Base-by-base conservation (phyloP, 2,113 vertebrate genomes). In the Spizaetus ornatus region DNA sequence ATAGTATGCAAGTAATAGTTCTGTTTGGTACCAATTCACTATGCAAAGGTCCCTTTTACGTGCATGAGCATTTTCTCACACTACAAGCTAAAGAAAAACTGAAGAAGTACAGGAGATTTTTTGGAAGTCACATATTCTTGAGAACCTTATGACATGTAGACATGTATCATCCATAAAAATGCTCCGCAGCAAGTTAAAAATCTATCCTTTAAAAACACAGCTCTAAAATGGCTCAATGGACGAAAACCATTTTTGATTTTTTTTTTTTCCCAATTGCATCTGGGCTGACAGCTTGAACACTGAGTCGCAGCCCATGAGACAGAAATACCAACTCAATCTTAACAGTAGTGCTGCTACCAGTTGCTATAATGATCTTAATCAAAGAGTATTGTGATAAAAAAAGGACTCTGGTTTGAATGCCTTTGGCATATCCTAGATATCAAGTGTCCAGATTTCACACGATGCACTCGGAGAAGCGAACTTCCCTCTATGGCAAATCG, bases 371-470 rank as follows among this genome's bases (percentile, higher is more conserved):
- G 88, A 95, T 96, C 93, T 94, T 96, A 95, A 97, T 97, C 96
- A 97, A 93, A 93, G 94, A 94, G 89, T 71, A 97, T 94, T 96
- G 95, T 96, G 97, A 96, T 79, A 77, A 92, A 92, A 96, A 95
- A 84, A 81, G 88, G 88, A 50, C 92, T 93, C 53, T 53, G 87
- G 77, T 95, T 73, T 61, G 93, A 52, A 87, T 70, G 91, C 85
- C 76, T 78, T 66, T 52, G 87, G 87, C 73, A 56, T 31, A 45
- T 72, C 69, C 86, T 15, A 73, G 80, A 78, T 63, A 80, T 25
- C 87, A 29, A 27, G 36, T 59, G 93, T 93, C 87, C 95, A 82
- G 65, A 79, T 59, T 36, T 48, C 63, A n/a, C 70, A 42, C 1
- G 53, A 86, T 14, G 34, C 70, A n/a, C 71, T 4, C 9, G 13